Percentiles rank a stretch among this genome's conserved stretches.
phyloP scores from a whole-genome alignment of 2,113 vertebrate species.

The Glareola pratincola region DNA sequence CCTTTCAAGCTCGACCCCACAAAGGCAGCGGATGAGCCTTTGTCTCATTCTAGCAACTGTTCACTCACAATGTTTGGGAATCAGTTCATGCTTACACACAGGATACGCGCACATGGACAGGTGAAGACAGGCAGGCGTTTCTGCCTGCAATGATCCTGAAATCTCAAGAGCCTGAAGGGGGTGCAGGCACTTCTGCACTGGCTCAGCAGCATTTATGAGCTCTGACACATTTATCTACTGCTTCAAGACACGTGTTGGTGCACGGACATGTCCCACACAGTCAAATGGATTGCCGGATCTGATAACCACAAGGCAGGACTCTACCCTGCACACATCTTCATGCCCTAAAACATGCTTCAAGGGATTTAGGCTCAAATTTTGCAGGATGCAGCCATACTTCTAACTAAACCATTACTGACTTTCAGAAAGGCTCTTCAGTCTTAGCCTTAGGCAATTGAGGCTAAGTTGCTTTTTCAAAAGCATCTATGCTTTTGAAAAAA shows the following conservation, averaged over 20 bases:
- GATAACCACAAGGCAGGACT: neutral
- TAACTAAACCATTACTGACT: neutral
- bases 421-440: neutral
- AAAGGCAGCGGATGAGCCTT: neutral
- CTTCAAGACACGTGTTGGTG: neutral
- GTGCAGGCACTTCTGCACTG: neutral
- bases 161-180: neutral
- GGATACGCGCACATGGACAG: rapidly evolving
- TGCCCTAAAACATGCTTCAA: neutral
- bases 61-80: neutral
- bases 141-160: neutral
- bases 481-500: neutral
- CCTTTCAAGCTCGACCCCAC: neutral
- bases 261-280: neutral
- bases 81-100: neutral
- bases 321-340: neutral
- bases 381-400: neutral
- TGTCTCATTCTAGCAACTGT: neutral
- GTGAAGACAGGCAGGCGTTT: neutral
- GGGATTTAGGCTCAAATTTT: neutral
- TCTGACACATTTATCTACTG: neutral
- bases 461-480: neutral
- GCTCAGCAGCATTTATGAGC: neutral
- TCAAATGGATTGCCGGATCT: neutral
- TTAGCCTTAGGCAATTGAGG: neutral